Evolutionary conservation across 1,140 invertebrate genomes (phyloP).

Genomic region (Bursaphelenchus mucronatus): DNA sequence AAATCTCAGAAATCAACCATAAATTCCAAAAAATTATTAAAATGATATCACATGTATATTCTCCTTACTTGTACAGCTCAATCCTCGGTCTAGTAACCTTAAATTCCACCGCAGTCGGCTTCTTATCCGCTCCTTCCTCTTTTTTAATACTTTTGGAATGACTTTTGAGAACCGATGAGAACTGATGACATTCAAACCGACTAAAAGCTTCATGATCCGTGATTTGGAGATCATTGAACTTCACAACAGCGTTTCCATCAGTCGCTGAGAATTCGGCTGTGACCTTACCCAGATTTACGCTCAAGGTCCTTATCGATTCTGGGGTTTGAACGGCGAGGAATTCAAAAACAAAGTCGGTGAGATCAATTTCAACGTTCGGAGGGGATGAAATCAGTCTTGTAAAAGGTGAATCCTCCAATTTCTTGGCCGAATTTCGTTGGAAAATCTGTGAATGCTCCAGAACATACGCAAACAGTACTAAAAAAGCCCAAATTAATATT

Average conservation of each 20-base stretch:
- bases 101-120: background rate
- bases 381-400: conserved; percentile 3
- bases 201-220: conserved; percentile 29
- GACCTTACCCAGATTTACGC: conserved; percentile 9
- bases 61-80: conserved; percentile 17
- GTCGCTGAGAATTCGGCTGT: conserved; percentile 15
- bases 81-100: background rate
- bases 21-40: no score
- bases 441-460: conserved; percentile 7
- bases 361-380: conserved; percentile 21
- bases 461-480: conserved; percentile 34
- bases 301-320: conserved; percentile 18
- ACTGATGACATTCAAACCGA: conserved; percentile 31
- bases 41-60: no score
- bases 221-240: conserved; percentile 31
- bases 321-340: conserved; percentile 20
- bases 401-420: background rate
- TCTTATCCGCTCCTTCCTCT: background rate
- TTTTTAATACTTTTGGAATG: background rate
- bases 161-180: conserved; percentile 19
- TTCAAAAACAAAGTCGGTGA: conserved; percentile 18
- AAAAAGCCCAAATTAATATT: background rate
- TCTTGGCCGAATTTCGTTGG: background rate
- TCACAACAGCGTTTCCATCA: conserved; percentile 9
- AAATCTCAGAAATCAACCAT: background rate